These are phyloP conservation scores for Meandrina meandrites DNA, from an alignment of 92 coral and sea anemone species.

Conservation along the genomic window DNA sequence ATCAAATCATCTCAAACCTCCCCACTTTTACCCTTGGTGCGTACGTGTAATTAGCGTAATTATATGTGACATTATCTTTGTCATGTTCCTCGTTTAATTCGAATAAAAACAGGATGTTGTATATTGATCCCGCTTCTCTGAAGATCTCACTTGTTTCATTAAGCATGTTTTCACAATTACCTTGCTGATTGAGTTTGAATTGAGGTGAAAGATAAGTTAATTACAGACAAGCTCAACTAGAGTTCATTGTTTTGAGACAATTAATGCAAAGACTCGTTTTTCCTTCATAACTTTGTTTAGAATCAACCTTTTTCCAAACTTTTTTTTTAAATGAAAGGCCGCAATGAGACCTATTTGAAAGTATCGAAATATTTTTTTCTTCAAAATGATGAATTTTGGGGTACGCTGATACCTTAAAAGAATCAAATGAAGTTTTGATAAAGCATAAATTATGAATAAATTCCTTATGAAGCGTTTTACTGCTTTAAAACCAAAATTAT, in stretches of 20 bases:
- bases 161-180: neutral
- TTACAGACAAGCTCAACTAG: neutral
- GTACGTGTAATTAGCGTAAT: neutral
- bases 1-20: neutral
- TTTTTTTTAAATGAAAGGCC: no score
- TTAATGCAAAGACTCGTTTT: no score
- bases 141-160: neutral
- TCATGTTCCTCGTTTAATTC: neutral
- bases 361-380: no score
- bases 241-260: neutral
- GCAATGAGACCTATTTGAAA: no score
- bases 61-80: neutral
- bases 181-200: neutral
- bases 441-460: neutral
- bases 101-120: neutral
- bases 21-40: no score
- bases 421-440: neutral
- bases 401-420: no score
- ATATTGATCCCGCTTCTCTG: neutral
- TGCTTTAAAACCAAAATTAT: neutral
- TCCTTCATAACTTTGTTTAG: no score
- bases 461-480: neutral
- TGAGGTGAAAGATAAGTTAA: neutral
- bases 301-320: no score
- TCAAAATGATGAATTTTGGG: no score